phyloP scores from a whole-genome alignment of 2,888 invertebrate genomes.

The Toxonevra muliebris region DNA sequence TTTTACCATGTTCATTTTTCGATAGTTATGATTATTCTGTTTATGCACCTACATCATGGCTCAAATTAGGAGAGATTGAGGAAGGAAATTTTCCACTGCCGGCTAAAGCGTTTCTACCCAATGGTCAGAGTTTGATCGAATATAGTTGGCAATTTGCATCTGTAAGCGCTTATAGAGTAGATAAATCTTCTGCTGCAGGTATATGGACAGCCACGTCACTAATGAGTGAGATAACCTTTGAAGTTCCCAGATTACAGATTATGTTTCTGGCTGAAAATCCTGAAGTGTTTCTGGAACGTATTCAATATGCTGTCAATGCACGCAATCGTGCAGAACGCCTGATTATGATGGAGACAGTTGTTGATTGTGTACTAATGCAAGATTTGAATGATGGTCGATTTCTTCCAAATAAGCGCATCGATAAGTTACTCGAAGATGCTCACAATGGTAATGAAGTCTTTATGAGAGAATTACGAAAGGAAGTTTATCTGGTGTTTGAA shows the following conservation, averaged over 20 bases:
- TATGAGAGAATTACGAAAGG: slow-evolving; percentile 38
- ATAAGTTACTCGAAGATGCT: slow-evolving; percentile 43
- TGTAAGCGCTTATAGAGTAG: slow-evolving; percentile 56
- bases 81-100: slow-evolving; percentile 78
- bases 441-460: slow-evolving; percentile 30
- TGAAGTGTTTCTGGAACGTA: slow-evolving; percentile 72
- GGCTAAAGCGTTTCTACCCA: slow-evolving; percentile 75
- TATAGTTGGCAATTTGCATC: slow-evolving; percentile 58
- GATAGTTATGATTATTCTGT: slow-evolving; percentile 70
- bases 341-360: slow-evolving; percentile 75
- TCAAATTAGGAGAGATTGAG: slow-evolving; percentile 74
- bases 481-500: slow-evolving; percentile 66
- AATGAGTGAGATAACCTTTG: slow-evolving; percentile 70
- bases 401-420: slow-evolving; percentile 47
- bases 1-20: slow-evolving; percentile 73
- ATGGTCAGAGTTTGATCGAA: slow-evolving; percentile 73
- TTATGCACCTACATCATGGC: slow-evolving; percentile 76
- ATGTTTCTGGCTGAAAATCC: slow-evolving; percentile 87
- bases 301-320: slow-evolving; percentile 73
- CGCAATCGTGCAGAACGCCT: slow-evolving; percentile 71
- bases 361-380: slow-evolving; percentile 72
- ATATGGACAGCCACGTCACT: slow-evolving; percentile 72
- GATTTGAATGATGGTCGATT: slow-evolving; percentile 66
- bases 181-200: slow-evolving; percentile 48
- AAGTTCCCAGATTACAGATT: slow-evolving; percentile 74